These are phyloP conservation scores for Tyrophagus putrescentiae DNA, from an alignment of 1,140 invertebrate genomes.

Conservation along the genomic window DNA sequence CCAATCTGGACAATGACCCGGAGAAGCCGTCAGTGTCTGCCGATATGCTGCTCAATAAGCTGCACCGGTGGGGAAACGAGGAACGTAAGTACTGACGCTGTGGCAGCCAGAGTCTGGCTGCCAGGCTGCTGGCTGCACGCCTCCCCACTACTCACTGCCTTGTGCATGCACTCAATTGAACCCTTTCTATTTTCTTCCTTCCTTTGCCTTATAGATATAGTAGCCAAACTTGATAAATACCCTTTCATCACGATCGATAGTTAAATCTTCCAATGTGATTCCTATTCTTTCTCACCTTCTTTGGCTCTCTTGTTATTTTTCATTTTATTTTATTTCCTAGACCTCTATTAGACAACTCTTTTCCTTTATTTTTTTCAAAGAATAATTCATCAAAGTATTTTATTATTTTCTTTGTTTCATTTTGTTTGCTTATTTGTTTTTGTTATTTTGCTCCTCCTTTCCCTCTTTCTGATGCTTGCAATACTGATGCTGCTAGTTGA, in stretches of 20 bases:
- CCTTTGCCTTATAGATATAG: constrained; percentile 8
- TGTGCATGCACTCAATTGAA: neutral
- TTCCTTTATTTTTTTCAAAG: neutral
- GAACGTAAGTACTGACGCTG: constrained; percentile 5
- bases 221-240: constrained; percentile 9
- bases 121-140: neutral
- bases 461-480: neutral
- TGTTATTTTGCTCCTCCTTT: neutral
- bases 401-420: too few relatives aligned
- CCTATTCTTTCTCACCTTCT: neutral
- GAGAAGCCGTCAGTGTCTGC: neutral
- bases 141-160: neutral
- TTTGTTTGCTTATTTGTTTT: constrained; percentile 6
- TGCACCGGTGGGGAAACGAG: constrained; percentile 16
- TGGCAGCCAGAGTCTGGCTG: neutral
- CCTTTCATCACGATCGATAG: constrained; percentile 3
- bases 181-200: constrained; percentile 9
- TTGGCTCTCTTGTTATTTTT: neutral
- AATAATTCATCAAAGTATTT: too few relatives aligned
- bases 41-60: neutral
- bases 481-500: neutral
- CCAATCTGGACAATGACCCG: constrained; percentile 14
- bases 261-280: neutral
- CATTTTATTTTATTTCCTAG: neutral
- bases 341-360: neutral